Evolutionary conservation across 1,140 invertebrate genomes (phyloP).

Genomic region (Bombus turneri): DNA sequence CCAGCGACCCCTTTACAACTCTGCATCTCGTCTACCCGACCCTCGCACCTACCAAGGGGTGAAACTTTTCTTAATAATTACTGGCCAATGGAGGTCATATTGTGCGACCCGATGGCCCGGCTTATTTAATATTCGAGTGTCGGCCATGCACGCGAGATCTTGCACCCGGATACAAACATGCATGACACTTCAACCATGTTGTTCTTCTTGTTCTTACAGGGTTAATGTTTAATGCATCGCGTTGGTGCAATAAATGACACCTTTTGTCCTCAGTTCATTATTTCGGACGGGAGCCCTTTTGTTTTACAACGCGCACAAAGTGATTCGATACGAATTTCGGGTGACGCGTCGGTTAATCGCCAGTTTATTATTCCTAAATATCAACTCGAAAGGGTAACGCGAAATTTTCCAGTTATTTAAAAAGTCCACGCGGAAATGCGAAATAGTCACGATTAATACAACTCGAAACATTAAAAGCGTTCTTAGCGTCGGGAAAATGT

Average conservation of each 20-base stretch:
- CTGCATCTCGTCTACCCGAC: conserved; percentile 49
- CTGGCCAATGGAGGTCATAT: conserved; percentile 61
- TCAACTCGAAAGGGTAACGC: neutral
- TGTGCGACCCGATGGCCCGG: conserved; percentile 54
- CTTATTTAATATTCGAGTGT: conserved; percentile 57
- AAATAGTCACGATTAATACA: conserved; percentile 52
- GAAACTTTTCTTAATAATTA: conserved; percentile 67
- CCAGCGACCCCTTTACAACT: conserved; percentile 50
- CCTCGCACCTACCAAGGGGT: conserved; percentile 57
- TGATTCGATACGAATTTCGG: neutral
- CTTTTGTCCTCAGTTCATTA: conserved; percentile 10
- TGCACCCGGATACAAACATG: neutral
- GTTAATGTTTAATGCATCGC: neutral
- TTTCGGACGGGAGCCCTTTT: neutral
- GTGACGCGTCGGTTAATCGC: neutral
- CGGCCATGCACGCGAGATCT: neutral
- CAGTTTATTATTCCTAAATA: conserved; percentile 1
- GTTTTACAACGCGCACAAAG: neutral
- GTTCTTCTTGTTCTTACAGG: conserved; percentile 18
- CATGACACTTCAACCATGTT: neutral
- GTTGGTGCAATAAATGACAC: conserved; percentile 19
- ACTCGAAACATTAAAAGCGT: conserved; percentile 60
- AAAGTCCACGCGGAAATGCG: conserved; percentile 8
- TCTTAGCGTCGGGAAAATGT: conserved; percentile 14
- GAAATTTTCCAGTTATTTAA: conserved; percentile 23